phyloP scores from a whole-genome alignment of 2,888 invertebrate species.

The Chydorus sphaericus region DNA sequence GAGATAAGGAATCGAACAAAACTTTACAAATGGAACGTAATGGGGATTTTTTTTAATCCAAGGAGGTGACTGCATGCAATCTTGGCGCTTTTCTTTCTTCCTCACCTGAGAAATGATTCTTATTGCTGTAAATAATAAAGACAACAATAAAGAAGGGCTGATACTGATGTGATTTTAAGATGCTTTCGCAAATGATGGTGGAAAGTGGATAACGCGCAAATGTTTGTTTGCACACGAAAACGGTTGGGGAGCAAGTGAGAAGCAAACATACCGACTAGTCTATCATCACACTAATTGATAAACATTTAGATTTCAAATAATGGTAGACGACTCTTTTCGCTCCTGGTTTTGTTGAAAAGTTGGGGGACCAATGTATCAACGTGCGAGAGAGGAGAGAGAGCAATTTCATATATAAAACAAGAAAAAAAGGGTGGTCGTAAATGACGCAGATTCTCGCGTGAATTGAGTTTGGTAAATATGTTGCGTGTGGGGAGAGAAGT shows the following conservation, averaged over 20 bases:
- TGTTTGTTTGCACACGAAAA: neutral
- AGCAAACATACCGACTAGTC: conserved; percentile 4
- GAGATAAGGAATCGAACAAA: too few species aligned
- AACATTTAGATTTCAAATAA: conserved; percentile 1
- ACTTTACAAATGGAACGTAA: too few species aligned
- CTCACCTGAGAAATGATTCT: neutral
- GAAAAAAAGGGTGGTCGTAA: neutral
- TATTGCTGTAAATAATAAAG: conserved; percentile 7
- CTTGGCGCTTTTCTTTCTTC: too few species aligned
- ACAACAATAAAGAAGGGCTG: too few species aligned
- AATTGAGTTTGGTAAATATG: neutral
- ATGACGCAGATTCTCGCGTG: neutral
- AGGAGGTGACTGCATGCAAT: too few species aligned
- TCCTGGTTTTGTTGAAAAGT: neutral
- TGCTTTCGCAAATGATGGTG: too few species aligned
- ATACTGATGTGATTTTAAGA: too few species aligned
- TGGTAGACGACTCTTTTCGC: neutral
- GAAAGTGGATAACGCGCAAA: too few species aligned
- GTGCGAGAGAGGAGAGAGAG: neutral
- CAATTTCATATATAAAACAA: neutral
- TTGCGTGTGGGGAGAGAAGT: neutral
- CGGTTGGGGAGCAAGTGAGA: neutral
- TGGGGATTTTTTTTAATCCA: too few species aligned
- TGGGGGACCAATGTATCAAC: neutral
- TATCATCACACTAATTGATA: conserved; percentile 4